Conservation (phyloP, 2,888 invertebrate genomes). For the Shargacucullia verbasci region DNA sequence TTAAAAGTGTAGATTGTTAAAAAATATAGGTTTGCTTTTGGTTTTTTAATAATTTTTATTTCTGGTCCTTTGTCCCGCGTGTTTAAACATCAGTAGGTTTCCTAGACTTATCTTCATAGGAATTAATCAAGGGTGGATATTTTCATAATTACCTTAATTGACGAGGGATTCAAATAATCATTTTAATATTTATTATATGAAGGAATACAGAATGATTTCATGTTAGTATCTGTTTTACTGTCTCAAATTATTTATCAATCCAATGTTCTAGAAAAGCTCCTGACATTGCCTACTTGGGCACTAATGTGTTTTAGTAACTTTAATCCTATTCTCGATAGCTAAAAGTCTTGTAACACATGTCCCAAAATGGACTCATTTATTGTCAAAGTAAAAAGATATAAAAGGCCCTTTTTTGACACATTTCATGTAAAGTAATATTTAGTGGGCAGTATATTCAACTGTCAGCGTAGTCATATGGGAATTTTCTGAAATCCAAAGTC, state of each 20-base stretch:
- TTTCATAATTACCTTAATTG: no score
- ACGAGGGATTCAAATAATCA: no score
- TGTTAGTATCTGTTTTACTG: no score
- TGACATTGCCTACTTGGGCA: slow-evolving; percentile 19
- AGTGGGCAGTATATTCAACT: slow-evolving; percentile 27
- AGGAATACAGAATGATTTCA: no score
- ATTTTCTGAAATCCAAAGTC: slow-evolving; percentile 16
- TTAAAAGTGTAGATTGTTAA: slow-evolving; percentile 16
- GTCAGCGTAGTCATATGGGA: slow-evolving; percentile 36
- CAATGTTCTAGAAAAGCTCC: slow-evolving; percentile 16
- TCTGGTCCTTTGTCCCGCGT: slow-evolving; percentile 3
- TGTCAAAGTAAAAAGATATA: slow-evolving; percentile 16
- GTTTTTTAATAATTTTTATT: neutral
- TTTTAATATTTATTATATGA: no score
- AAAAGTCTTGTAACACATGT: slow-evolving; percentile 13
- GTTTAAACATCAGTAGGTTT: neutral
- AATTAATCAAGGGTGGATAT: no score
- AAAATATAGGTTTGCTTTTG: slow-evolving; percentile 10
- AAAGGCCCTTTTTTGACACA: slow-evolving; percentile 23
- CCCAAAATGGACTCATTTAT: slow-evolving; percentile 15
- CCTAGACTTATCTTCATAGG: no score
- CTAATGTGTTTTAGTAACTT: slow-evolving; percentile 16
- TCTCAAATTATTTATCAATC: neutral
- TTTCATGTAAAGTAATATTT: slow-evolving; percentile 35
- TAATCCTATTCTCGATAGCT: slow-evolving; percentile 23